A percentile compares a stretch with the other conserved stretches of the same genome.
phyloP scores from a whole-genome alignment of 1,140 invertebrate genomes.

The Rhopalosiphum maidis region DNA sequence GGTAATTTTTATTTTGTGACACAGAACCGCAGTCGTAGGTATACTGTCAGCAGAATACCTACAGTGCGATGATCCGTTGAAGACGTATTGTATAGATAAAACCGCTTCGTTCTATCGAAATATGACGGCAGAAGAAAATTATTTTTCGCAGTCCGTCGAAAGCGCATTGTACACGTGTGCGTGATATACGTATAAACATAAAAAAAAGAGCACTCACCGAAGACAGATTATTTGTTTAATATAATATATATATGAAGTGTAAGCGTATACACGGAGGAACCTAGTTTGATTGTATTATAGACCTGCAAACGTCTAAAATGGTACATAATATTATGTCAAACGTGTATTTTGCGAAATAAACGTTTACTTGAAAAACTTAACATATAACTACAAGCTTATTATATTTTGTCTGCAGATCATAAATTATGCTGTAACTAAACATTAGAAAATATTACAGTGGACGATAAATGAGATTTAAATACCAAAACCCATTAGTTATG shows the following conservation, averaged over 20 bases:
- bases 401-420: neutral
- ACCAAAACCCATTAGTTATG: neutral
- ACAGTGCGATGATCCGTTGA: neutral
- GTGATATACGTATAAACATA: neutral
- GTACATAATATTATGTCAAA: neutral
- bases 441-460: neutral
- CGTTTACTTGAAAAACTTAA: neutral
- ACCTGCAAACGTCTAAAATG: neutral
- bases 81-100: slow-evolving; percentile 15
- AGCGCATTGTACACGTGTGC: neutral
- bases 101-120: neutral
- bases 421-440: neutral
- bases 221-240: neutral
- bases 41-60: neutral
- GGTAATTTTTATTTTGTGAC: neutral
- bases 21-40: neutral
- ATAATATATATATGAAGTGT: neutral
- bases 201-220: neutral
- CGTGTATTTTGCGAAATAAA: neutral
- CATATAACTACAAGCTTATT: neutral
- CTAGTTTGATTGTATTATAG: neutral
- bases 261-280: neutral
- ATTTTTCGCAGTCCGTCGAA: neutral
- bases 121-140: neutral
- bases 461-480: neutral